Evolutionary conservation across 2,888 invertebrate species (phyloP).

Genomic region (Heliconius hortense): DNA sequence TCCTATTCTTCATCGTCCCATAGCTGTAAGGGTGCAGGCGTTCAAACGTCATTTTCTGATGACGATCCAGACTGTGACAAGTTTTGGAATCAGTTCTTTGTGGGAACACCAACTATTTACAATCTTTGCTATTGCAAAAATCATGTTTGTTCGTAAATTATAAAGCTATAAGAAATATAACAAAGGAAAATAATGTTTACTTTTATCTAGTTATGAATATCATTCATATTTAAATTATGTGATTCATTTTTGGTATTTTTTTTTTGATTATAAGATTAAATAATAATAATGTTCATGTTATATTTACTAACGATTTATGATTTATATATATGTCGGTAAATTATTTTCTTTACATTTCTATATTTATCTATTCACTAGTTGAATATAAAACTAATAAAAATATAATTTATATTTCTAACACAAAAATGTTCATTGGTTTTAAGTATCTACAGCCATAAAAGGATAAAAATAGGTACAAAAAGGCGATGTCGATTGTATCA

Average conservation of each 20-base stretch:
- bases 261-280: not conserved
- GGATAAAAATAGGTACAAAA: not conserved
- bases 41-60: conserved; percentile 29
- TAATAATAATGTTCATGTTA: not conserved
- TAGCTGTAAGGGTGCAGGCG: not conserved
- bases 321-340: not conserved
- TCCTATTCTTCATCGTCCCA: conserved; percentile 7
- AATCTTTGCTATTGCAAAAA: conserved; percentile 24
- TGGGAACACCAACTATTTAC: conserved; percentile 27
- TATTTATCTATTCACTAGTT: too few species aligned
- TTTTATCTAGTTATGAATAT: not conserved
- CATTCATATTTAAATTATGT: not conserved
- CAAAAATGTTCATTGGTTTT: too few species aligned
- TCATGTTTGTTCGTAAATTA: conserved; percentile 24
- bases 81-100: conserved; percentile 27
- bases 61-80: conserved; percentile 12
- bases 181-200: not conserved
- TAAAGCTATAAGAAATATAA: not conserved
- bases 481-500: not conserved
- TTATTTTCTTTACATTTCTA: not conserved
- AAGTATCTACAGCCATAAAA: not conserved
- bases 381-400: too few species aligned
- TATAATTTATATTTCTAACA: too few species aligned
- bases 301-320: not conserved
- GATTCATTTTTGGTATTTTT: not conserved